Base-by-base conservation (phyloP, 1,140 invertebrate genomes). In the Drosophila jambulina region DNA sequence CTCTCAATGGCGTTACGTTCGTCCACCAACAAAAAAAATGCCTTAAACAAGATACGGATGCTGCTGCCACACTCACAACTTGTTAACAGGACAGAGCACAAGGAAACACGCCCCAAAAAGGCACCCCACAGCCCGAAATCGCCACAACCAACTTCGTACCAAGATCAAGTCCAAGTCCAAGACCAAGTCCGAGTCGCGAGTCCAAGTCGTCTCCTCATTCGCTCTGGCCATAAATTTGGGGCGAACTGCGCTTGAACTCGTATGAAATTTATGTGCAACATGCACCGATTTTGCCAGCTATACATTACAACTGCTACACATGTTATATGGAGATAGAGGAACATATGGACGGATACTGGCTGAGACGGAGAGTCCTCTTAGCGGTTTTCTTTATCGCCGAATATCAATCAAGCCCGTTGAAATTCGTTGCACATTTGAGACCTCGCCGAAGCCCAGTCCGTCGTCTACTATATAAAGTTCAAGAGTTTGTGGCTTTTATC, bases 401-500 rank as follows among this genome's bases (percentile, higher is more conserved):
- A 84, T 88, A 88, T 88, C 84, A 88, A 88, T 88, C 84, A 88
- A 79, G 69, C 65, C 62, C 34, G 53, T 51, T 69, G 57, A 81
- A 74, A 85, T 78, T 78, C 76, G 80, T 62, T 75, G 63, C 59
- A 43, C 62, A 58, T 64, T 75, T 45, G 46, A 68, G 43, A 57
- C 19, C 38, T 61, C 63, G 53, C 19, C 38, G 38, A 27, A 17
- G 29, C 4, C 43, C 21, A 45, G 57, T 48, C 25, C 60, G 43
- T 49, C 36, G 49, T 59, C 49, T n/a, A 90, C 80, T 88, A 72
- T 76, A 88, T 88, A 90, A 88, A 88, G 81, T 88, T 88, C 75
- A 68, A 78, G 75, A 88, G 85, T 88, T 90, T 88, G 81, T 90
- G 83, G 68, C 84, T 82, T 87, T 80, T 82, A 86, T 74, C 76